These are phyloP conservation scores for Drosophila seguyi DNA, from an alignment of 1,140 invertebrate species.

Conservation along the genomic window DNA sequence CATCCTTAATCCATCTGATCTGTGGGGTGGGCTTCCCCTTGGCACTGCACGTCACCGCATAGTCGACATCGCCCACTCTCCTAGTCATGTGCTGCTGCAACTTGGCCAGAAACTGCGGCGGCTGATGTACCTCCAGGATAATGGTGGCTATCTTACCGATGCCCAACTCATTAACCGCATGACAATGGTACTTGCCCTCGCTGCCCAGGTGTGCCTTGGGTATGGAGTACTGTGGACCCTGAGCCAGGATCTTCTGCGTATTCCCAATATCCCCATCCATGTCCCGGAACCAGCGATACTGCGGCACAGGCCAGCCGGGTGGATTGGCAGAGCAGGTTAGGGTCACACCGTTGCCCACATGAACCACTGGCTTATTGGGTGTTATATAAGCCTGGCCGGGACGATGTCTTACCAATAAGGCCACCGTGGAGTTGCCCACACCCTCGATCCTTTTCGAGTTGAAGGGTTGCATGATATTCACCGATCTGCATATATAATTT, in stretches of 20 bases:
- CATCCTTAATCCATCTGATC: conserved; percentile 95
- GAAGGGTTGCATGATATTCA: conserved; percentile 91
- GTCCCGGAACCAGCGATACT: conserved; percentile 95
- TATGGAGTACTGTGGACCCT: conserved; percentile 93
- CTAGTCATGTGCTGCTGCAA: conserved; percentile 92
- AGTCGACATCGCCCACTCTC: conserved; percentile 92
- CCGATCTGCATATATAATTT: conserved; percentile 93
- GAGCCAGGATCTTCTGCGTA: conserved; percentile 88
- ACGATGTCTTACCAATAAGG: conserved; percentile 93
- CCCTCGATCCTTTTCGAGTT: conserved; percentile 88
- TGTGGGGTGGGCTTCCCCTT: conserved; percentile 94
- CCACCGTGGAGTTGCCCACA: conserved; percentile 90
- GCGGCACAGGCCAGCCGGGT: conserved; percentile 94
- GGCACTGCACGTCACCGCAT: conserved; percentile 92
- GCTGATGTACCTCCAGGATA: conserved; percentile 93
- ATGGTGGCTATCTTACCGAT: conserved; percentile 93
- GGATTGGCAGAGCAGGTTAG: conserved; percentile 94
- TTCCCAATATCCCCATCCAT: conserved; percentile 87
- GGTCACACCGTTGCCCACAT: conserved; percentile 93
- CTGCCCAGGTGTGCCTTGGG: conserved; percentile 92
- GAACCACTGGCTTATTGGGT: conserved; percentile 93
- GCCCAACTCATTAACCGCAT: conserved; percentile 95
- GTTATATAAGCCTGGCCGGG: conserved; percentile 93
- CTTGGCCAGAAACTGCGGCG: conserved; percentile 92
- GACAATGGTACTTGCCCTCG: conserved; percentile 95